Conservation (phyloP, 2,797 vertebrate species). For the Momotus momota region DNA sequence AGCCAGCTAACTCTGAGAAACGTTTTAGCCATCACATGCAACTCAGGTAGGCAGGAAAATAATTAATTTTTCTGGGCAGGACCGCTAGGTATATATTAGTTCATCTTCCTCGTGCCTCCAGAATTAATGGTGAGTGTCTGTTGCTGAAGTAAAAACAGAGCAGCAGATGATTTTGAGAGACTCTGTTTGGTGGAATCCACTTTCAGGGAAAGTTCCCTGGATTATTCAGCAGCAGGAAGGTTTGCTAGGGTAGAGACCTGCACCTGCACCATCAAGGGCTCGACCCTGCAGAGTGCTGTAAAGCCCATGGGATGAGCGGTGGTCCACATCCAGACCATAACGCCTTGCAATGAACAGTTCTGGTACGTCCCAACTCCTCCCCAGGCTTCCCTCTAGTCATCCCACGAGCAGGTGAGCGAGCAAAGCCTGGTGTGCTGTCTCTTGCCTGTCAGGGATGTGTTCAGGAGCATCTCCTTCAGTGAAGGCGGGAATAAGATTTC, state of each 20-base stretch:
- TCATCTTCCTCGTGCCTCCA: background rate
- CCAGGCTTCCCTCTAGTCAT: background rate
- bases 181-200: background rate
- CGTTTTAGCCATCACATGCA: slow-evolving; percentile 8
- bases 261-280: background rate
- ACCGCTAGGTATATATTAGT: background rate
- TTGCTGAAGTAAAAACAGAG: background rate
- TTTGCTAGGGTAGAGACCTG: background rate
- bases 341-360: background rate
- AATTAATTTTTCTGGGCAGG: background rate
- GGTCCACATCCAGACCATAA: background rate
- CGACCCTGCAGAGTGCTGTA: background rate
- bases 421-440: background rate
- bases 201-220: background rate
- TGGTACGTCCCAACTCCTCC: rapidly evolving
- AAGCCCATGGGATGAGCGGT: background rate
- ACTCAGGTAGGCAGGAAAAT: background rate
- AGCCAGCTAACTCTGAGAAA: background rate
- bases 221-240: background rate
- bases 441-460: rapidly evolving
- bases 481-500: background rate
- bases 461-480: background rate
- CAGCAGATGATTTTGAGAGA: background rate
- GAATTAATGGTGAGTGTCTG: background rate
- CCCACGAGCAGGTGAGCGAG: background rate